Evolutionary conservation across 2,888 invertebrate species (phyloP), one percentile per base, ranked within the genome.

Genomic region (Timema podura): DNA sequence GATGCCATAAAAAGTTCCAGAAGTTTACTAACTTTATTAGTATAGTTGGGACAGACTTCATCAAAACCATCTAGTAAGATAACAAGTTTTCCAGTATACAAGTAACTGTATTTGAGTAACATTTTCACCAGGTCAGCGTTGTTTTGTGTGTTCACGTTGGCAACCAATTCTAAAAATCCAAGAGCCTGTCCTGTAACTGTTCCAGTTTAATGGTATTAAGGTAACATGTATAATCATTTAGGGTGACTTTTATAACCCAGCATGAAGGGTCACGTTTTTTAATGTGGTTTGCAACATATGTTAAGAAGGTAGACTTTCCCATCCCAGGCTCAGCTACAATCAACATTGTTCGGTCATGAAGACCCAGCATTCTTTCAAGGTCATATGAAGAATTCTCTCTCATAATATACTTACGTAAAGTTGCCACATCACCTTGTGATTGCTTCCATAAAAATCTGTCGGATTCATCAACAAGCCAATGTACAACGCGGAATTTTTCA

Each of bases 41-140:
- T 46, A 48, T 70, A 70, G 49, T 48, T n/a, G 10, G 70, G 70
- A 51, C 64, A 48, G 6, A 70, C 57, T 64, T 70, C 70, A 44
- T 70, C 70, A 11, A 64, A 67, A n/a, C 64, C 67, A 59, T 70
- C 70, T 10, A 70, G 30, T 11, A 70, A 67, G 5, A 70, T 45
- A 5, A 47, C 30, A 11, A 70, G 44, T 30, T 30, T 67, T 11
- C 48, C 65, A 48, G 59, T 48, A 15, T 16, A 51, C 64, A 68
- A 47, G 48, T 48, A 46, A 13, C 61, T 30, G 57, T 68, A 64
- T 47, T 68, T 57, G 16, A 68, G 49, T 46, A 61, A 9, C 15
- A 49, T 48, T 13, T 48, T 49, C 46, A 64, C 68, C 48, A 68
- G 59, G 15, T 57, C 47, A 11, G 68, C 44, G 13, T 51, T 54